Base-by-base conservation (phyloP, 2,888 invertebrate species). In the Drosophila buzzatii region DNA sequence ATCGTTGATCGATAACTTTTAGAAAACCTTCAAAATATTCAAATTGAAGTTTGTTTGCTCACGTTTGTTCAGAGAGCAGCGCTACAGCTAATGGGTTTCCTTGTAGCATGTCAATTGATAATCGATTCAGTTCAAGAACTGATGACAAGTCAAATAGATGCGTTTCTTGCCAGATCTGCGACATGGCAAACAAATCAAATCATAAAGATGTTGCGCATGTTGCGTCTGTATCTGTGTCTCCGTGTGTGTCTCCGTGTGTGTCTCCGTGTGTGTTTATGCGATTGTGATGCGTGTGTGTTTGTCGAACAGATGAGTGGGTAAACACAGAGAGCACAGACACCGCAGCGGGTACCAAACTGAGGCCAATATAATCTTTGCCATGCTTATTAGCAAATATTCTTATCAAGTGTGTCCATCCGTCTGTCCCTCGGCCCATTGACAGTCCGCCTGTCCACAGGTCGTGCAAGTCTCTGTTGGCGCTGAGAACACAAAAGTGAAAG, bases 381-480 rank as follows among this genome's bases (percentile, higher is more conserved):
- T 79, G 79, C 73, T 87, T 89, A 89, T 87, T 90, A 81, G 90
- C 90, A 88, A 88, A 88, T 82, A 88, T 73, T 85, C 73, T 90
- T 88, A 88, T 88, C 88, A 90, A 70, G 4, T 76, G 55, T 55
- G 37, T 23, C 27, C 44, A 51, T 79, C 63, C 4, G 33, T 12
- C 53, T 7, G 57, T 42, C 31, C 45, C 37, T 73, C 60, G 10
- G 41, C 20, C 56, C 44, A 23, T 35, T 9, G 41, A 27, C n/a
- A 3, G 33, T 42, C 41, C 41, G 41, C 3, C 14, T 31, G 39
- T 35, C 35, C 12, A 16, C 63, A 66, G 62, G 47, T 77, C 61
- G 49, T 78, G 41, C 44, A 60, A 58, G 71, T 84, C 74, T 76
- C 73, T 81, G 73, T 89, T 84, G 90, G 74, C 88, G 69, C 45